Conservation (phyloP, 2,797 vertebrate species). For the Botia kubotai region DNA sequence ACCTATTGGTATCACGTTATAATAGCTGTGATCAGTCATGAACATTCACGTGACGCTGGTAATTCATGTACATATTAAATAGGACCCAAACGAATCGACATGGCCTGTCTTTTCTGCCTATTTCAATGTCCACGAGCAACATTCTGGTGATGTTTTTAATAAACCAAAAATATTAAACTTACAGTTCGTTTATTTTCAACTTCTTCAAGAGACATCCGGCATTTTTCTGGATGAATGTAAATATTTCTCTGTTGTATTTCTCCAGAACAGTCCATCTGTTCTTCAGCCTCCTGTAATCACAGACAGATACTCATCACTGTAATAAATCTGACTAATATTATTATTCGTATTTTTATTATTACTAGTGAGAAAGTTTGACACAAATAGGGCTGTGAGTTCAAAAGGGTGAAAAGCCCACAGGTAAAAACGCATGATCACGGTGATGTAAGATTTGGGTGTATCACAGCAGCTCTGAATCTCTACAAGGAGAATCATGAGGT, state of each 20-base stretch:
- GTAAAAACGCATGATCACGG: too few relatives aligned
- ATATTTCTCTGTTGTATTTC: neutral
- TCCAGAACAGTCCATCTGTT: neutral
- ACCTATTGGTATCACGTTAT: neutral
- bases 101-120: neutral
- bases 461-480: too few relatives aligned
- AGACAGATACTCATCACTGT: neutral
- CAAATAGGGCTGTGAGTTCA: too few relatives aligned
- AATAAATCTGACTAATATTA: too few relatives aligned
- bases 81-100: neutral
- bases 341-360: too few relatives aligned
- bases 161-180: neutral
- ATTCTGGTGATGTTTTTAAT: neutral
- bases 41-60: neutral
- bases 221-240: neutral
- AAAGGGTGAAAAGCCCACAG: too few relatives aligned
- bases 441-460: too few relatives aligned
- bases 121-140: neutral
- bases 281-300: neutral
- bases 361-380: too few relatives aligned
- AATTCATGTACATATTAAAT: neutral
- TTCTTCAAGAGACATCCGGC: neutral
- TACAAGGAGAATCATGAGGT: neutral
- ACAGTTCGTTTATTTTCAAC: neutral
- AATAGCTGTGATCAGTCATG: neutral